Percentiles rank a stretch among this genome's conserved stretches.
phyloP scores from a whole-genome alignment of 92 coral and sea anemone genomes.

The Palythoa caribaeorum region DNA sequence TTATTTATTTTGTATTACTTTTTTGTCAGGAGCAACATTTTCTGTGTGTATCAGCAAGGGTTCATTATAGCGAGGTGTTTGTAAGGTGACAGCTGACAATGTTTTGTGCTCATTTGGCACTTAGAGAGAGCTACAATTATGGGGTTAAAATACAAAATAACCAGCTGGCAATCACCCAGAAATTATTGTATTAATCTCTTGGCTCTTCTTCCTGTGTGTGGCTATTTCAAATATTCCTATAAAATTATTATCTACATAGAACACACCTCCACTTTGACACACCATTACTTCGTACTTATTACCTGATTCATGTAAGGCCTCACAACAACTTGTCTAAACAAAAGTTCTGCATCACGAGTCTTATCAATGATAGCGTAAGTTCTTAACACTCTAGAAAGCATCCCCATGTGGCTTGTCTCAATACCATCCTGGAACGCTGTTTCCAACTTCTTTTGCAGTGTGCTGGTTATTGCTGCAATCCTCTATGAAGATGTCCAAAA shows the following conservation, averaged over 20 bases:
- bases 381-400: conserved; percentile 87
- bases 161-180: too few species aligned
- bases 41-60: too few species aligned
- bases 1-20: too few species aligned
- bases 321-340: conserved; percentile 92
- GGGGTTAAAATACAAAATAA: too few species aligned
- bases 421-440: conserved; percentile 96
- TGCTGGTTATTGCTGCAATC: conserved; percentile 94
- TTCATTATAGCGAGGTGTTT: too few species aligned
- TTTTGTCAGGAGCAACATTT: too few species aligned
- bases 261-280: not conserved
- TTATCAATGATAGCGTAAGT: conserved; percentile 99
- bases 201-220: too few species aligned
- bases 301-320: conserved; percentile 96
- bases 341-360: conserved; percentile 91
- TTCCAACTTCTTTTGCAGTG: conserved; percentile 95
- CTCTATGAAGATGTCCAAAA: conserved; percentile 65
- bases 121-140: too few species aligned
- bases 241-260: not conserved
- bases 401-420: conserved; percentile 84
- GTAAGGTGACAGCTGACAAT: too few species aligned
- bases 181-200: too few species aligned
- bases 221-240: not conserved
- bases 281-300: not conserved
- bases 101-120: too few species aligned